Base-by-base conservation (phyloP, 1,140 invertebrate species). In the Caenorhabditis tropicalis region DNA sequence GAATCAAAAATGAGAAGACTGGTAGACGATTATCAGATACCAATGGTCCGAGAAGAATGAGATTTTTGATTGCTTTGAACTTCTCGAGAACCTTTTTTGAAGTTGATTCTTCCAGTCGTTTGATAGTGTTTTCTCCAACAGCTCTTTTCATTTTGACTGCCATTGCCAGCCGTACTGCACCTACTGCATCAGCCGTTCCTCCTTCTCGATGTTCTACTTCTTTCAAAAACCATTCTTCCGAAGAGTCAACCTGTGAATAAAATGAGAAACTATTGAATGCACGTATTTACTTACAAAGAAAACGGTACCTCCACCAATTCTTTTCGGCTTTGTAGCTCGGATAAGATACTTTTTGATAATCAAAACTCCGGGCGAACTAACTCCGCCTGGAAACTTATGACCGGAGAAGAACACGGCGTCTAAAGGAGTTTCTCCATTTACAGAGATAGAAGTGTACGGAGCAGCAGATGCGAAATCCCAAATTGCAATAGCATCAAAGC, bases 341-440 rank as follows among this genome's bases (percentile, higher is more conserved):
- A 95, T 94, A 7, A 95, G 86, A 6, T 90, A 89, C 90, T 94
- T 94, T 90, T 95, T 95, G 12, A 94, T 94, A 53, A 95, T 91
- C 48, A 95, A 89, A 83, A 95, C 92, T 81, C 94, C 94, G 7
- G 96, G 95, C 16, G 95, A 95, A 89, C 96, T 95, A 0, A 95
- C 94, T 10, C 96, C 96, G 0, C 96, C 96, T 51, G 96, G 93
- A 91, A 97, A 96, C 91, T 96, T 96, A 92, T 96, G 95, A 46
- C 95, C 94, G 33, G 95, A 95, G 89, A 97, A 96, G 90, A 95
- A 96, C 58, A 97, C 93, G 1, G 95, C 96, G 92, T 97, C 96
- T 90, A 97, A 96, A 91, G 94, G 94, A 6, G 94, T 94, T 79
- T 94, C 92, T 33, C 93, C 93, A 91, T 97, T 97, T 95, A 97